Base-by-base conservation (phyloP, 1,140 invertebrate genomes). In the Zaprionus kolodkinae region DNA sequence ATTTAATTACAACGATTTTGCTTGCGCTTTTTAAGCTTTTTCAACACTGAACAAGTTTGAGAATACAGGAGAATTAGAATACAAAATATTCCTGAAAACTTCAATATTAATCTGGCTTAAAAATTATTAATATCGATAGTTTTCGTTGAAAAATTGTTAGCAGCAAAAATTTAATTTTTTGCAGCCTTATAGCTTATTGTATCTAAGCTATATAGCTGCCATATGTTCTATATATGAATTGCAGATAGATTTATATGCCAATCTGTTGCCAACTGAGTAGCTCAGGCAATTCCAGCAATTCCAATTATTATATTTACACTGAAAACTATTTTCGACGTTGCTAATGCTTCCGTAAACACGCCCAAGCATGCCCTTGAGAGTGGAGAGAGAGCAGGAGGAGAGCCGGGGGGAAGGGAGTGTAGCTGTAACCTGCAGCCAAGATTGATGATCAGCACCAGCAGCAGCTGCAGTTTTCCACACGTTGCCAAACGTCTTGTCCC, bases 231-330 rank as follows among this genome's bases (percentile, higher is more conserved):
- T 30, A 30, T 30, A 30, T 30, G 27, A 30, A 0, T 30, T 30
- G 27, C 27, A 30, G 27, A 13, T 17, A n/a, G 11, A 13, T 43
- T 38, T 25, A 40, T 60, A 15, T 43, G 35, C 61, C 61, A 70
- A 70, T 65, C 62, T 57, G 71, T 89, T 79, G 68, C 60, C 62
- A 76, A 88, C 84, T 88, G 74, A 88, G 85, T 88, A 30, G 27
- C 68, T 60, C 70, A 50, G 68, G 36, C 12, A 69, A 27, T 64
- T 70, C 66, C 60, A 30, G 27, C 27, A 54, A 62, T 64, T 64
- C 15, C 70, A 62, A 72, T 73, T 73, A 77, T 77, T 73, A 68
- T 77, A 77, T 67, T 73, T 73, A 62, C 75, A 77, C 68, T 72
- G 62, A 72, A 76, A 72, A 72, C 68, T 71, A 76, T 72, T 73